These are phyloP conservation scores for Ephialtes manifestator DNA, from an alignment of 2,888 invertebrate species.

Conservation along the genomic window DNA sequence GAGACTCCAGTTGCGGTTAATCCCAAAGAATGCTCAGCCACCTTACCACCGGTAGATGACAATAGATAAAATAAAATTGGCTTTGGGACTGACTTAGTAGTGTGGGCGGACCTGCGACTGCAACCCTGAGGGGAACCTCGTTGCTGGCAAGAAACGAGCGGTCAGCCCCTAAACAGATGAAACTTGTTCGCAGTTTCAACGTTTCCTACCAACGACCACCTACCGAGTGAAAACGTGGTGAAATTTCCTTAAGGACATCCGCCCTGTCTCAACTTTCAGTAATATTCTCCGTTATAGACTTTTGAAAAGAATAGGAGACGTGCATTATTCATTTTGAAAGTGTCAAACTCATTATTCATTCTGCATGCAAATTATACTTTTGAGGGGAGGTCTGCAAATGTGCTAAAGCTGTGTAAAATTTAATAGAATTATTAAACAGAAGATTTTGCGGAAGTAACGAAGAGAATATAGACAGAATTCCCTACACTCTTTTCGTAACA, in stretches of 20 bases:
- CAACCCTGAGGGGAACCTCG: constrained; percentile 22
- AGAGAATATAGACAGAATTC: not conserved
- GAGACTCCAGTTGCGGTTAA: constrained; percentile 71
- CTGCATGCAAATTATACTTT: constrained; percentile 34
- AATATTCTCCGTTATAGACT: constrained; percentile 33
- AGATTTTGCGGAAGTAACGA: not conserved
- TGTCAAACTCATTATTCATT: constrained; percentile 58
- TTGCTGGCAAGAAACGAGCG: constrained; percentile 50
- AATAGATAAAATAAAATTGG: constrained; percentile 75
- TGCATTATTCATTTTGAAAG: constrained; percentile 56
- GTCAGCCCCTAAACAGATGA: constrained; percentile 44
- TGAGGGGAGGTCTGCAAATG: constrained; percentile 12
- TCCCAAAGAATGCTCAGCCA: constrained; percentile 66
- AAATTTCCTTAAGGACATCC: constrained; percentile 61
- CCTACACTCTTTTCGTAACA: not conserved
- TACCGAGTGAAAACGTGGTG: constrained; percentile 72
- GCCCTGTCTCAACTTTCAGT: constrained; percentile 36
- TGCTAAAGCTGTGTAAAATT: constrained; percentile 50
- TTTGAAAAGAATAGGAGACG: constrained; percentile 23
- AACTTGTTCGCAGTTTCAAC: constrained; percentile 58
- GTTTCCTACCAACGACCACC: constrained; percentile 73
- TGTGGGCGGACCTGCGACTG: constrained; percentile 41
- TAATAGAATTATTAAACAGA: constrained; percentile 18
- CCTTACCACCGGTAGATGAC: constrained; percentile 71
- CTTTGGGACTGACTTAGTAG: constrained; percentile 34